Percentiles rank a stretch among this genome's conserved stretches.
Evolutionary conservation across 2,797 vertebrate species (phyloP).

Genomic region (Cynodonichthys magdalenae): DNA sequence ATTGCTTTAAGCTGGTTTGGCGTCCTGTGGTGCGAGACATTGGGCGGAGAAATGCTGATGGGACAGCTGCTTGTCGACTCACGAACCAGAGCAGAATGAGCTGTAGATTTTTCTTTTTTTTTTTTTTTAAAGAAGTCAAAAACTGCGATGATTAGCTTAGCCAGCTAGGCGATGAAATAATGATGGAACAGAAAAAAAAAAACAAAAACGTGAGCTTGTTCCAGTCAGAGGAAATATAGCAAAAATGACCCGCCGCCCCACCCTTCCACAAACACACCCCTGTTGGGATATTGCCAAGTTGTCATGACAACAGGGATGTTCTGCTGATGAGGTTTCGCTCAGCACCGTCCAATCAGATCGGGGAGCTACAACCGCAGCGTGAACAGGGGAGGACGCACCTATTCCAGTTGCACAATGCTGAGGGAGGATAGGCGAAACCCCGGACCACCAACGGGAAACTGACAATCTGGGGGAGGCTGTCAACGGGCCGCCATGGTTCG

Average conservation of each 20-base stretch:
- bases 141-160: constrained; percentile 66
- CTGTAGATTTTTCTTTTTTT: constrained; percentile 44
- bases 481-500: constrained; percentile 87
- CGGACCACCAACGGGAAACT: constrained; percentile 90
- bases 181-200: constrained; percentile 74
- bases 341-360: constrained; percentile 97
- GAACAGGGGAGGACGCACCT: constrained; percentile 97
- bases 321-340: constrained; percentile 96
- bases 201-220: constrained; percentile 81
- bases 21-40: constrained; percentile 72
- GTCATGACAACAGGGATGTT: constrained; percentile 99
- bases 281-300: constrained; percentile 92
- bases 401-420: constrained; percentile 94
- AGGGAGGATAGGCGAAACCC: constrained; percentile 90
- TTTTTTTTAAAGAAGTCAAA: constrained; percentile 35
- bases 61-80: constrained; percentile 69
- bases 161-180: constrained; percentile 76
- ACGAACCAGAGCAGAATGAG: constrained; percentile 37
- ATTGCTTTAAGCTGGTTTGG: constrained; percentile 74
- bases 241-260: constrained; percentile 59
- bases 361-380: constrained; percentile 94
- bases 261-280: constrained; percentile 74
- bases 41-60: constrained; percentile 61
- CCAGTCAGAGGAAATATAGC: constrained; percentile 78
- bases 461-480: constrained; percentile 87